Evolutionary conservation across 2,113 vertebrate genomes (phyloP), one percentile per base, ranked within the genome.

Genomic region (Oostethus manadensis): DNA sequence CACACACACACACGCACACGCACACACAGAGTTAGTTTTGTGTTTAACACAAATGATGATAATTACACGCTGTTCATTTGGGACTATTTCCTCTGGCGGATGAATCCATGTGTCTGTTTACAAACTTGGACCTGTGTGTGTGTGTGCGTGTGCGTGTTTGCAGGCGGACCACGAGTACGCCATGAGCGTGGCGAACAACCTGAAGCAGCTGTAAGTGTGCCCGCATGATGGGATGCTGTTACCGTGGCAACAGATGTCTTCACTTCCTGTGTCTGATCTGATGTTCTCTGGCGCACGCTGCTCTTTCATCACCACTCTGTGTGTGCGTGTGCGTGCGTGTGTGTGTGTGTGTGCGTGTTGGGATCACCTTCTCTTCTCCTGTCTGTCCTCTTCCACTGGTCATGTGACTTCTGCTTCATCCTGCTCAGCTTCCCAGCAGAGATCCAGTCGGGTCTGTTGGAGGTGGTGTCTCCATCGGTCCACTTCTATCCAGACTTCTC

Each of bases 401-500:
- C 50, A 53, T 17, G 22, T 53, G 50, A 53, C 23, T 40, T n/a
- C 7, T 29, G 1, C 1, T 47, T 3, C 22, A 55, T 4, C 15
- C 18, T 45, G 9, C 6, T 48, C 78, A 97, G 95, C 76, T 97
- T 96, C 58, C 94, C 93, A 1, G 89, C 76, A 29, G 94, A 98
- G 91, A 97, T 97, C 71, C 90, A 90, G 79, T 92, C 95, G 0
- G 95, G 95, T 51, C 91, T 98, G 62, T 80, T 98, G 80, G 95
- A 98, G 79, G 90, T 97, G 76, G 92, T 98, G 82, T 95, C 95
- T 51, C 95, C 94, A 0, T 96, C 94, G 26, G 86, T 93, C 1
- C 91, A 95, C 83, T 97, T 97, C 86, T 98, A 97, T 67, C 95
- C 94, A 18, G 95, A 97, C 85, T 97, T 98, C 79, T 95, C 94